Percentiles rank a stretch among this genome's conserved stretches.
Conservation (phyloP, 2,797 vertebrate genomes). For the Trachops cirrhosus region DNA sequence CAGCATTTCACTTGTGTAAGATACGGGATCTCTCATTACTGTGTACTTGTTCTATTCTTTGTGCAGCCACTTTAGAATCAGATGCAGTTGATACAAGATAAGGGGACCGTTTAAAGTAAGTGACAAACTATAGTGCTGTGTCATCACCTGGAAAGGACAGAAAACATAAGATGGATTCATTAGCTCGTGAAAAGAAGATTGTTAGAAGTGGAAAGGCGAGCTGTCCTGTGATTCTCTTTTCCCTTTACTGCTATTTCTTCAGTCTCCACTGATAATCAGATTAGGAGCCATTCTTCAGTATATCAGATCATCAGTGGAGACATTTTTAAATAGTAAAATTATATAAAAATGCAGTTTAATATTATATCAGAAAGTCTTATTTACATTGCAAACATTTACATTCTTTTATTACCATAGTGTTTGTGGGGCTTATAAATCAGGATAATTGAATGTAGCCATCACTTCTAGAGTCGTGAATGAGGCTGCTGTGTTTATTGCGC, state of each 20-base stretch:
- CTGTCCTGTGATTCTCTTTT: not conserved
- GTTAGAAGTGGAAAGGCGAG: not conserved
- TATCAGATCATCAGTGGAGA: not conserved
- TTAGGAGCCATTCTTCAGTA: not conserved
- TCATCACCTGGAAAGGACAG: not conserved
- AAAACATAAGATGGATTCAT: accelerated
- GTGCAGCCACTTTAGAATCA: not conserved
- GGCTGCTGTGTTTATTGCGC: not conserved
- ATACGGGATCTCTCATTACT: not conserved
- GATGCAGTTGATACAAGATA: accelerated
- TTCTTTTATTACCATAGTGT: not conserved
- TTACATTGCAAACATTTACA: not conserved
- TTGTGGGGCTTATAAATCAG: not conserved
- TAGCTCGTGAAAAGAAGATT: not conserved
- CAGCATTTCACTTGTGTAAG: not conserved
- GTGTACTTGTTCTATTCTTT: accelerated
- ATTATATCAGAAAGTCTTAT: not conserved
- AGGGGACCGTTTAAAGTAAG: not conserved
- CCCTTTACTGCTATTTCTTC: not conserved
- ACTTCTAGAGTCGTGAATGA: not conserved
- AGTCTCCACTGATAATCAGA: not conserved
- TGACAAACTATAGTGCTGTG: not conserved
- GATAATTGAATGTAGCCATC: not conserved
- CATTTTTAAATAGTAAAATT: not conserved
- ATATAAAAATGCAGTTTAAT: accelerated